phyloP scores from a whole-genome alignment of 2,888 invertebrate genomes.

The Hyposoter dolosus region DNA sequence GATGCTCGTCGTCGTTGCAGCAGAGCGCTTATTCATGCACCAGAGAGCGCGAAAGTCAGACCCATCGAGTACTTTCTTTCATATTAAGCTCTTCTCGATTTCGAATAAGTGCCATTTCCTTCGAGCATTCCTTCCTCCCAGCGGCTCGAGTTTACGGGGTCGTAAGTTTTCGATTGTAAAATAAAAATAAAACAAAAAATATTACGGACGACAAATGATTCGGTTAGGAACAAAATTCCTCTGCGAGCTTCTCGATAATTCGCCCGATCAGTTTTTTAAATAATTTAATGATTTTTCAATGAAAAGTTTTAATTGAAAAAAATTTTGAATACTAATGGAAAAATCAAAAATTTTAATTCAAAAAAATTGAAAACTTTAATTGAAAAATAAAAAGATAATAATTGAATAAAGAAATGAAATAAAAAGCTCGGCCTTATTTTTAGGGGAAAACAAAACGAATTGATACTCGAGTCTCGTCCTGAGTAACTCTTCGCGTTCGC shows the following conservation, averaged over 20 bases:
- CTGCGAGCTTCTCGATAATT: constrained; percentile 41
- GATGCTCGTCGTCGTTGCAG: constrained; percentile 25
- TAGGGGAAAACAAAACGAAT: neutral
- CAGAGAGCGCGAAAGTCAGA: constrained; percentile 28
- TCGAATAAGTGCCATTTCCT: constrained; percentile 7
- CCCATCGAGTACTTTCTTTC: constrained; percentile 27
- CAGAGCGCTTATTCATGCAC: constrained; percentile 31
- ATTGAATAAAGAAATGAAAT: neutral
- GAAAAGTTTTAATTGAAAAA: too few species aligned
- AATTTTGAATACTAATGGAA: too few species aligned
- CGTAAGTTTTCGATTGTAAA: constrained; percentile 50
- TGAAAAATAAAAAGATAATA: too few species aligned
- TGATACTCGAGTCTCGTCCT: neutral
- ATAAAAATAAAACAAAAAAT: neutral
- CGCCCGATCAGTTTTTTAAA: too few species aligned
- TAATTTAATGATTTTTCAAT: neutral
- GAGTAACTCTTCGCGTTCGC: neutral
- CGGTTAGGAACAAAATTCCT: neutral
- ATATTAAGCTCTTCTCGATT: constrained; percentile 37
- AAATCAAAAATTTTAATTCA: too few species aligned
- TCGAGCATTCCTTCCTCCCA: neutral
- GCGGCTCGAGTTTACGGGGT: constrained; percentile 47
- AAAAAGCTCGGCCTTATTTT: neutral
- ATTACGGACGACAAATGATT: neutral
- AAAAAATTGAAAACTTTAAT: too few species aligned